Evolutionary conservation across 64 coral and sea anemone genomes (phyloP).

Genomic region (Acropora tenuis): DNA sequence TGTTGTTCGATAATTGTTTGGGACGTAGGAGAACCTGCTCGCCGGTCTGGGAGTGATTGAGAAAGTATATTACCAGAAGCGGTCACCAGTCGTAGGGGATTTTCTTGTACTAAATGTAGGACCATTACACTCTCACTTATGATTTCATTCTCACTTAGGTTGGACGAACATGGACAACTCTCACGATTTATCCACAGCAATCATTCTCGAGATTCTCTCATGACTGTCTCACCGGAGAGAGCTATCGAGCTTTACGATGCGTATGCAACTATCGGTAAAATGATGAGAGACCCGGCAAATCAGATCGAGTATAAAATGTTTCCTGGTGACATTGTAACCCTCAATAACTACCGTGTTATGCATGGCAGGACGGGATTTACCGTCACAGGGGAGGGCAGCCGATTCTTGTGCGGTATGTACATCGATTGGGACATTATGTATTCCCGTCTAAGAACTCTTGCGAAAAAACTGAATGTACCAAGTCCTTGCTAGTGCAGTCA

Average conservation of each 20-base stretch:
- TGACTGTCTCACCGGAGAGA: constrained; percentile 44
- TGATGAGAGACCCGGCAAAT: constrained; percentile 72
- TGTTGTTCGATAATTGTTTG: no score
- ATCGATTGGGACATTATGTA: constrained; percentile 81
- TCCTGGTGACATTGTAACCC: constrained; percentile 67
- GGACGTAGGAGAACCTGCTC: no score
- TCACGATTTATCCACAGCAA: constrained; percentile 76
- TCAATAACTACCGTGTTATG: constrained; percentile 82
- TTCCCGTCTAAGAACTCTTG: constrained; percentile 59
- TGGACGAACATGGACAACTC: constrained; percentile 60
- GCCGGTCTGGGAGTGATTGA: no score
- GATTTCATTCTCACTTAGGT: constrained; percentile 4
- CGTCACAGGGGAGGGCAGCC: constrained; percentile 23
- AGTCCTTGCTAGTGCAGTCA: no score
- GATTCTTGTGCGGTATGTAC: constrained; percentile 51
- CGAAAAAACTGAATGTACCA: constrained; percentile 9
- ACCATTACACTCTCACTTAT: not conserved
- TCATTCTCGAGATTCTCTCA: constrained; percentile 57
- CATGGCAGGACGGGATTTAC: constrained; percentile 71
- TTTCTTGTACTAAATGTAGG: no score
- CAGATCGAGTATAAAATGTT: constrained; percentile 67
- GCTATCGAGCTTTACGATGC: constrained; percentile 61
- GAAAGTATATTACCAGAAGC: no score
- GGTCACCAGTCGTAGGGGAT: no score
- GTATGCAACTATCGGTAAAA: constrained; percentile 59